Percentiles rank a stretch among this genome's conserved stretches.
These are phyloP conservation scores for Ariolimax columbianus DNA, from an alignment of 2,888 invertebrate genomes.

Conservation along the genomic window DNA sequence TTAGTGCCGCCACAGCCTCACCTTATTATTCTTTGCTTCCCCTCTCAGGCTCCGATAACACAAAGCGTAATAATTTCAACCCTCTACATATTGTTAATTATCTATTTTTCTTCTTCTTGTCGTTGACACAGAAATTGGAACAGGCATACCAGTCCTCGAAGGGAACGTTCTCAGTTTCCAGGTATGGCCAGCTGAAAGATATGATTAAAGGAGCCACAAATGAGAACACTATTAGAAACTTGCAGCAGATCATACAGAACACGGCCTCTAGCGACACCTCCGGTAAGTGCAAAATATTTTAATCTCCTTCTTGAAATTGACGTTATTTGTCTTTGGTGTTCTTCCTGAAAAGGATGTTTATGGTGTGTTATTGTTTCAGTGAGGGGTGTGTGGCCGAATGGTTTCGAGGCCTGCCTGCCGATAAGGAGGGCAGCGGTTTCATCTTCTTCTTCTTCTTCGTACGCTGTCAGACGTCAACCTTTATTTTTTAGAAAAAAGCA, in stretches of 20 bases:
- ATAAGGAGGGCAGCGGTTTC: too few relatives aligned
- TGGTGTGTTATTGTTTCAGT: too few relatives aligned
- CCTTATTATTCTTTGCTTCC: too few relatives aligned
- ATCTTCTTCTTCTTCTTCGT: too few relatives aligned
- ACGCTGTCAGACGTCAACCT: too few relatives aligned
- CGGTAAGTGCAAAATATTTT: not conserved
- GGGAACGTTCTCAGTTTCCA: conserved; percentile 48
- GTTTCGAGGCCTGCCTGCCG: too few relatives aligned
- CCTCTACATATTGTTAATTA: not conserved
- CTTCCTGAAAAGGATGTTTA: too few relatives aligned
- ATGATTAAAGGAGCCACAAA: conserved; percentile 54
- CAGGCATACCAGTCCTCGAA: conserved; percentile 50
- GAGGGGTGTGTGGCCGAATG: too few relatives aligned
- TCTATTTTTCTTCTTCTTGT: not conserved
- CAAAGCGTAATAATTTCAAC: too few relatives aligned
- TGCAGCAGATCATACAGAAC: conserved; percentile 32
- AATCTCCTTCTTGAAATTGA: not conserved
- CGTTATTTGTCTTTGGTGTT: not conserved
- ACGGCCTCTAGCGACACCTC: not conserved
- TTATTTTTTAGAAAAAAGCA: too few relatives aligned
- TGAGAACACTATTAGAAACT: conserved; percentile 28
- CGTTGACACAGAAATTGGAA: conserved; percentile 39
- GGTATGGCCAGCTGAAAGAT: conserved; percentile 54
- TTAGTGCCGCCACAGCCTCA: too few relatives aligned
- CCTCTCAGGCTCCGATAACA: too few relatives aligned